These are phyloP conservation scores for Machimus rusticus DNA, from an alignment of 2,888 invertebrate species.

Conservation along the genomic window DNA sequence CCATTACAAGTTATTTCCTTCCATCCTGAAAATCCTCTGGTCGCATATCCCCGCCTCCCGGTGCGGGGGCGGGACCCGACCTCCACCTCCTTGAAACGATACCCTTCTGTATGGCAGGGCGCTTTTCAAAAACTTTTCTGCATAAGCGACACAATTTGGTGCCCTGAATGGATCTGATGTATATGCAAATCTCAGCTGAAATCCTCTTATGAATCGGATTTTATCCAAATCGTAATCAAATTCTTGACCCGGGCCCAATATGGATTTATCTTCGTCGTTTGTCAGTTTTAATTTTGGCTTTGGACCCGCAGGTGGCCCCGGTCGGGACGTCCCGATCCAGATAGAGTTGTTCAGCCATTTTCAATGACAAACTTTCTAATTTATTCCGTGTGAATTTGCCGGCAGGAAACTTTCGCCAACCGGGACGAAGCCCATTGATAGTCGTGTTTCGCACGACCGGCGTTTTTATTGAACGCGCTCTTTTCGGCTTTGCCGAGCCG, in stretches of 20 bases:
- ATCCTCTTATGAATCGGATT: conserved; percentile 37
- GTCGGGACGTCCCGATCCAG: not conserved
- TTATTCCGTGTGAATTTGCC: not conserved
- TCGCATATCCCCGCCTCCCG: not conserved
- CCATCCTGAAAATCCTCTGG: not conserved
- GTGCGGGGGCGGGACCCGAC: not conserved
- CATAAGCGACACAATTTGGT: conserved; percentile 37
- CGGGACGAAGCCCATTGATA: not conserved
- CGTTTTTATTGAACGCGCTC: not conserved
- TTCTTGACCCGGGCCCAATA: conserved; percentile 36
- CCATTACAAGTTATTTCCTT: conserved; percentile 14
- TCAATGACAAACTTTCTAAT: not conserved
- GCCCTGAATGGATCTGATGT: conserved; percentile 31
- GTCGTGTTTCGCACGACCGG: not conserved
- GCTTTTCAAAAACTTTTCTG: conserved; percentile 36
- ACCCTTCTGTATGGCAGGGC: conserved; percentile 5
- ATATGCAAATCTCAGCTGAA: conserved; percentile 34
- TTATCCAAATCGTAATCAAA: conserved; percentile 38
- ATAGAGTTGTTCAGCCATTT: not conserved
- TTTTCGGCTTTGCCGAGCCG: not conserved
- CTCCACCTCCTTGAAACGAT: conserved; percentile 3
- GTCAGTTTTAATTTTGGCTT: conserved; percentile 26
- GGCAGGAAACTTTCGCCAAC: not conserved
- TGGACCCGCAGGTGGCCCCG: not conserved
- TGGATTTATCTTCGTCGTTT: conserved; percentile 36